phyloP scores from a whole-genome alignment of 1,140 invertebrate genomes.

The Thalassaphorura encarpata region DNA sequence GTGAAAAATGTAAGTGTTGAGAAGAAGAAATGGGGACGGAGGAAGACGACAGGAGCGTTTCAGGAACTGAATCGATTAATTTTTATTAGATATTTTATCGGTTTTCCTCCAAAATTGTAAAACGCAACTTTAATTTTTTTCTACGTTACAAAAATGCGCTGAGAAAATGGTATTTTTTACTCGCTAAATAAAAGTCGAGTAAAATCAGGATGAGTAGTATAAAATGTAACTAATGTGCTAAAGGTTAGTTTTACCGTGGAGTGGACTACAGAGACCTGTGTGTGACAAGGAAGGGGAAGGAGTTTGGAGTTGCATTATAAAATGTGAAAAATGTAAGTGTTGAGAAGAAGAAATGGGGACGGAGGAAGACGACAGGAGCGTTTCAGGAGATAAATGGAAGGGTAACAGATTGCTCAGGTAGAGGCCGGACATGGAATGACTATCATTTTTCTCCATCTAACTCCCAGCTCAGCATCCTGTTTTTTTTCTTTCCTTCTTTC shows the following conservation, averaged over 20 bases:
- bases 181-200: too few relatives aligned
- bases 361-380: slow-evolving; percentile 18
- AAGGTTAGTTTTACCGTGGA: not conserved
- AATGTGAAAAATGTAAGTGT: slow-evolving; percentile 27
- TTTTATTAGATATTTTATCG: too few relatives aligned
- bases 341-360: not conserved
- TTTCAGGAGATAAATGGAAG: slow-evolving; percentile 37
- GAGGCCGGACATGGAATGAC: slow-evolving; percentile 29
- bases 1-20: slow-evolving; percentile 24
- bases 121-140: too few relatives aligned
- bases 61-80: too few relatives aligned
- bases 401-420: slow-evolving; percentile 32
- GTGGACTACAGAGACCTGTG: not conserved
- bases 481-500: not conserved
- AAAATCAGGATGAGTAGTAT: too few relatives aligned
- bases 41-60: slow-evolving; percentile 28
- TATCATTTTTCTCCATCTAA: slow-evolving; percentile 34
- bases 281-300: not conserved
- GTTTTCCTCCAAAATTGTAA: too few relatives aligned
- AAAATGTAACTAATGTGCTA: too few relatives aligned
- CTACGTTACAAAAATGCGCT: too few relatives aligned
- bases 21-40: not conserved
- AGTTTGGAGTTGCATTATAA: slow-evolving; percentile 14
- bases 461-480: not conserved
- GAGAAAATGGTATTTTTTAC: too few relatives aligned